Evolutionary conservation across 30 jellyfish, hydroid and myxozoan species (phyloP), one percentile per base, ranked within the genome.

Genomic region (Cassiopea xamachana): DNA sequence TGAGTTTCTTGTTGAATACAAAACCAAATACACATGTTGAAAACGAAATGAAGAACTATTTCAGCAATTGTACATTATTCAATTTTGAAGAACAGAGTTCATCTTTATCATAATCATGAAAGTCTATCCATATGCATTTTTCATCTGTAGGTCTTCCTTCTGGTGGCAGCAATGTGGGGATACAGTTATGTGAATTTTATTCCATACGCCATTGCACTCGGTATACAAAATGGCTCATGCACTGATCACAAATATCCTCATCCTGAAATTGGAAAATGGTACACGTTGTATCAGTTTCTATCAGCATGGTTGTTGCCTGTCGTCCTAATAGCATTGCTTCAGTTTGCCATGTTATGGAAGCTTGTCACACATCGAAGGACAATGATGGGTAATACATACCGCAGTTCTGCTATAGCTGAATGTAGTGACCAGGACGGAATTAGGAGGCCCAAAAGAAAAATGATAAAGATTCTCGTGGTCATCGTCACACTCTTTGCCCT

Each of bases 131-230:
- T 71, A 43, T 1, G 5, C 2, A 19, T 71, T 71, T 3, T 1
- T 15, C 1, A 45, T 74, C 48, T 86, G 60, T 60, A 88, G 95
- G 95, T 88, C 2, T 51, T 71, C 46, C 75, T 88, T 73, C 58
- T 79, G 75, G 77, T 75, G 1, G 2, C 69, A 7, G 87, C 89
- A 7, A 81, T 92, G 16, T 92, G 98, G 98, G 67, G 80, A 12
- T 75, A 84, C 85, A 61, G 96, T 27, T 83, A 84, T 44, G 87
- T 78, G 55, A 87, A 68, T 55, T 92, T 84, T 85, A 79, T 82
- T 17, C 98, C 98, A 13, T 92, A 92, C 75, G 90, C 83, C 69
- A 69, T 77, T 0, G 90, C 95, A n/a, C 87, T 92, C 44, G 90
- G 75, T 18, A 87, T 87, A 14, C 50, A 15, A 10, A 87, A 81